Base-by-base conservation (phyloP, 2,888 invertebrate genomes). In the Drosophila suboccidentalis region DNA sequence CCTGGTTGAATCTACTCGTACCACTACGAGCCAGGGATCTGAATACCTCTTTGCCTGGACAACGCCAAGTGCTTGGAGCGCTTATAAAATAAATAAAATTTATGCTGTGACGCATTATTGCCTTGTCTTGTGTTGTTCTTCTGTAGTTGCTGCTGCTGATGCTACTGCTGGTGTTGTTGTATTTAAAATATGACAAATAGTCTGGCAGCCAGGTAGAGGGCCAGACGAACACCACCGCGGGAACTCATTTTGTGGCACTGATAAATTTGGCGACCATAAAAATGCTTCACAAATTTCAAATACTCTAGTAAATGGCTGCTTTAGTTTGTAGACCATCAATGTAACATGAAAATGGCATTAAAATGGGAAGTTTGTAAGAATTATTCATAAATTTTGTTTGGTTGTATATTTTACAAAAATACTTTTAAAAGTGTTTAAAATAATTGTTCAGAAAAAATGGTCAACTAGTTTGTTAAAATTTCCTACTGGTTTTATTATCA, bases 21-120 rank as follows among this genome's bases (percentile, higher is more conserved):
- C 29, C 29, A 29, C 63, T 36, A 26, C 15, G 39, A 49, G 49
- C 57, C 46, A 46, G 44, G 57, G 57, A 61, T 73, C 76, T 75
- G 60, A 69, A 76, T 78, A 88, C 80, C 88, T 88, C 88, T 86
- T 87, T 80, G 78, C 57, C 51, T 53, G 61, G 72, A 61, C 69
- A 75, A 71, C 54, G 63, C 50, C 74, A 74, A 81, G 76, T 74
- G 80, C 89, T 89, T 78, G 80, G 64, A 78, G 89, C 82, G 83
- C 85, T 89, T 85, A 87, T 82, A 80, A 89, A 87, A 90, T 90
- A 87, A 90, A 89, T 86, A 86, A 85, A 86, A 86, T 87, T 89
- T 89, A 87, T 87, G 86, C 87, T 75, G 79, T 73, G 89, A 87
- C 87, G 86, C 87, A 87, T 87, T 89, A 89, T 87, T 82, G 86